Base-by-base conservation (phyloP, 2,797 vertebrate genomes). In the Acanthurus tractus region DNA sequence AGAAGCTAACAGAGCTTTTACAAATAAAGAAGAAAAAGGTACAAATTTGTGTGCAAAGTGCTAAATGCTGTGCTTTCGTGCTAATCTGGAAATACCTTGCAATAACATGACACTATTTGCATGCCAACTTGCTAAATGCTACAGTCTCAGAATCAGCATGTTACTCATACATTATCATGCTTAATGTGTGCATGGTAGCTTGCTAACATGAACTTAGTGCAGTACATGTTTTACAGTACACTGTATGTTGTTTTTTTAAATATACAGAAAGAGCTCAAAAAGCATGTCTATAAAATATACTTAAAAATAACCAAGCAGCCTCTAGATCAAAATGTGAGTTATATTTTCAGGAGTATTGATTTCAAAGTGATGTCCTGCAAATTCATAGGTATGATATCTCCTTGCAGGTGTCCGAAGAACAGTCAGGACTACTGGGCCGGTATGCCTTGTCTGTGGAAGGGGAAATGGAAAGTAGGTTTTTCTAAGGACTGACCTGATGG, bases 371-470 rank as follows among this genome's bases (percentile, higher is more conserved):
- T 23, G 3, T 4, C 25, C 25, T 29, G 25, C 25, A 29, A 29
- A 29, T 29, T 29, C 2, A 3, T 54, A 2, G 3, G 4, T 13
- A 10, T 2, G 0, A 34, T 68, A 46, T 76, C 11, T 61, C 7
- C 18, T 63, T 85, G 72, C 85, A 93, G 91, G 74, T 75, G 70
- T 80, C 58, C n/a, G 48, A 44, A 65, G 69, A 56, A 55, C 45
- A 66, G 56, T 75, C 59, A 46, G 79, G 88, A 88, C 70, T 66
- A 78, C 55, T 61, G 68, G 58, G 72, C 77, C 77, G 69, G 71
- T 79, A 63, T 70, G 69, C 76, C 74, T 82, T 78, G 52, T 84
- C 89, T 84, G 58, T 85, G 78, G 73, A 81, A 66, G 67, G 57
- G 22, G 6, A 65, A 49, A 62, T 84, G 48, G 57, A 81, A 86